Base-by-base conservation (phyloP, 2,888 invertebrate genomes). In the Anticlea derivata region DNA sequence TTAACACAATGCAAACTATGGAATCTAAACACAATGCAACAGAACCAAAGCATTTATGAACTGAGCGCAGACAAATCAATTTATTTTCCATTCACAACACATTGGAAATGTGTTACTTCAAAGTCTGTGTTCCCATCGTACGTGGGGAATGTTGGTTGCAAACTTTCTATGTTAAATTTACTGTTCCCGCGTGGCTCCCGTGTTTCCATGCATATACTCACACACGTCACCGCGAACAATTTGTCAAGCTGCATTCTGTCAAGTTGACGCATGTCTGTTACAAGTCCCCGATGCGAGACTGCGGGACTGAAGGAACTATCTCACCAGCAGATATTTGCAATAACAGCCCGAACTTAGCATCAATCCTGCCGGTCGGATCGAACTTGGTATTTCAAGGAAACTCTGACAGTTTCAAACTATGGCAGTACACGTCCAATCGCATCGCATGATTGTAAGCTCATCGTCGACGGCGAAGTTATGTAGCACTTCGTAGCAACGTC, bases 211-310 rank as follows among this genome's bases (percentile, higher is more conserved):
- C 46, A 53, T 50, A 41, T 47, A 52, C 58, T 50, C 34, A 17
- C 50, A 40, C 58, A 59, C 59, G 61, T 46, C 58, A 55, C 59
- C 60, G 61, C 61, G 55, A 69, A 68, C 68, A 63, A 70, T 72
- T 65, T 60, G 45, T 63, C 53, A 62, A 70, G 58, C 50, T 33
- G 46, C 41, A 54, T 51, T 33, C 49, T 45, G 17, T 20, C 12
- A 44, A 60, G 41, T 44, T 53, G 58, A 54, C 58, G 67, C 57
- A 48, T 49, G 56, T 60, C 58, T 55, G 49, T 38, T 59, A 55
- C 60, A 65, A 72, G 61, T 63, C 67, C 30, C 48, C 59, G 53
- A 56, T 46, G 51, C 40, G 47, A 10, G 12, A 34, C 49, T 35
- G 43, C 31, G 23, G 13, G 48, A 48, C 20, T 4, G 20, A 12